Percentiles rank a stretch among this genome's conserved stretches.
Conservation (phyloP, 2,888 invertebrate species). For the Tuberolachnus salignus region DNA sequence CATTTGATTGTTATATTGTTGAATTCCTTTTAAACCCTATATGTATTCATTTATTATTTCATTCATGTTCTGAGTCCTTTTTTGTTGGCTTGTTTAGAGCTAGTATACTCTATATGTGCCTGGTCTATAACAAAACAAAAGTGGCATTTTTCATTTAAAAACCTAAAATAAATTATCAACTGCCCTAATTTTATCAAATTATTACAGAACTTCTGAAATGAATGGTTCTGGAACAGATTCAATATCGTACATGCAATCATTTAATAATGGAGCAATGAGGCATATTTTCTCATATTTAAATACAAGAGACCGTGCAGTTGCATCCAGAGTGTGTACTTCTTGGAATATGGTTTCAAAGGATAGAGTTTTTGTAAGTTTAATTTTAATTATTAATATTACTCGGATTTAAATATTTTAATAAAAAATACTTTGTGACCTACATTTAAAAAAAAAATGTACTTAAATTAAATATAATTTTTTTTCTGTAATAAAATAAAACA, state of each 20-base stretch:
- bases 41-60: conserved; percentile 14
- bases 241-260: conserved; percentile 25
- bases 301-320: conserved; percentile 77
- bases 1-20: conserved; percentile 40
- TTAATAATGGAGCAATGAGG: conserved; percentile 61
- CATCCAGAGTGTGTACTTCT: conserved; percentile 77
- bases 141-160: neutral
- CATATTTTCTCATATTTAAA: conserved; percentile 82
- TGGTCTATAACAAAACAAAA: conserved; percentile 39
- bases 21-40: conserved; percentile 50
- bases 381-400: too few relatives aligned
- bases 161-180: neutral
- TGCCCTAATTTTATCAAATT: conserved; percentile 9
- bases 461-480: neutral
- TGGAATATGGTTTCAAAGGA: conserved; percentile 78
- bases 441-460: neutral
- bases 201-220: conserved; percentile 24
- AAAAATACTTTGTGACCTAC: too few relatives aligned
- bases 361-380: conserved; percentile 66
- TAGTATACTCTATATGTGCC: conserved; percentile 51
- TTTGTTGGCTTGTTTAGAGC: conserved; percentile 44
- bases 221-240: conserved; percentile 10
- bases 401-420: too few relatives aligned
- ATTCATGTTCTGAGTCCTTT: conserved; percentile 41
- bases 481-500: too few relatives aligned